A percentile compares a stretch with the other conserved stretches of the same genome.
phyloP scores from a whole-genome alignment of 2,888 invertebrate genomes.

The Tipula vernalis region DNA sequence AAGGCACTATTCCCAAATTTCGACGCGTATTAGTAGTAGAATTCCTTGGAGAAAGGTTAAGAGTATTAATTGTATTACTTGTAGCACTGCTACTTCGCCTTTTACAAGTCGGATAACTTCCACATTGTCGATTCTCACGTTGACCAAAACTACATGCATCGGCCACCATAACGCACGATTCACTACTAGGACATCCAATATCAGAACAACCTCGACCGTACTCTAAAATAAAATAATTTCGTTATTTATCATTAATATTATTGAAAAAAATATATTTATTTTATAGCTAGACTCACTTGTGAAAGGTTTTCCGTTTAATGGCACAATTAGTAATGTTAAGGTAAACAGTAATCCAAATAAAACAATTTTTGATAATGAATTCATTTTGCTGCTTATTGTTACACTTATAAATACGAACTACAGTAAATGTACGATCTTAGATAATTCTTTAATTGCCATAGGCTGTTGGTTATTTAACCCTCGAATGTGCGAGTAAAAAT shows the following conservation, averaged over 20 bases:
- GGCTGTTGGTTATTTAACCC: not conserved
- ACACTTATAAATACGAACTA: not conserved
- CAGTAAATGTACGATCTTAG: not conserved
- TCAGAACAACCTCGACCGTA: conserved; percentile 66
- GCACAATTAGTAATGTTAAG: not conserved
- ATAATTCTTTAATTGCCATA: not conserved
- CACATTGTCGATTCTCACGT: conserved; percentile 43
- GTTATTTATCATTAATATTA: not conserved
- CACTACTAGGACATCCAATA: conserved; percentile 59
- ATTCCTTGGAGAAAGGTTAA: not conserved
- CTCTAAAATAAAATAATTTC: conserved; percentile 39
- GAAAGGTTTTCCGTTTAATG: not conserved
- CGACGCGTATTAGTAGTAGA: not conserved
- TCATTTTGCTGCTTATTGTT: not conserved
- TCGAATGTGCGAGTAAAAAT: not conserved
- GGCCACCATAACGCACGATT: conserved; percentile 51
- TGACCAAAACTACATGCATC: conserved; percentile 57
- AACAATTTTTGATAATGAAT: not conserved
- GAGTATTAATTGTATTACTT: not conserved
- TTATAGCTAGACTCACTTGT: not conserved
- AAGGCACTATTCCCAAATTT: not conserved
- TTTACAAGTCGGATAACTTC: conserved; percentile 56
- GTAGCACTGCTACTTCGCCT: conserved; percentile 24
- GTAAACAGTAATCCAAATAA: not conserved
- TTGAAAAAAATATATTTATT: not conserved